A percentile compares a stretch with the other conserved stretches of the same genome.
These are phyloP conservation scores for Drosophila serrata DNA, from an alignment of 1,140 invertebrate species.

Conservation along the genomic window DNA sequence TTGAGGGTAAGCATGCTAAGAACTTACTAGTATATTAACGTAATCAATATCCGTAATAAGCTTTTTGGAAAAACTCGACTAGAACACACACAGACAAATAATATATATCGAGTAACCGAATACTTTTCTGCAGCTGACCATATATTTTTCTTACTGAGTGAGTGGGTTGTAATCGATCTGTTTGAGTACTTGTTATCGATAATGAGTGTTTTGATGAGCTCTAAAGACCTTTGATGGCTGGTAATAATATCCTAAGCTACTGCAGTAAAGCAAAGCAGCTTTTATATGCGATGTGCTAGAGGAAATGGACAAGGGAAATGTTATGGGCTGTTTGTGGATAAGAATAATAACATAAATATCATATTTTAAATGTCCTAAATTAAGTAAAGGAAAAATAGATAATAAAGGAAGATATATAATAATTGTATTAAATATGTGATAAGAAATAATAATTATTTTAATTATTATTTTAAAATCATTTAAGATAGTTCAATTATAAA, in stretches of 20 bases:
- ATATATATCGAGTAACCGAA: slow-evolving; percentile 16
- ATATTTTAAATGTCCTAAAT: neutral
- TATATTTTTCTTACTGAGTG: neutral
- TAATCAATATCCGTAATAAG: slow-evolving; percentile 4
- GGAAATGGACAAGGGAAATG: neutral
- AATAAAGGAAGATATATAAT: too few relatives aligned
- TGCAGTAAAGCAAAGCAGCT: neutral
- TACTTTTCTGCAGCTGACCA: slow-evolving; percentile 8
- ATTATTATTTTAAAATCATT: too few relatives aligned
- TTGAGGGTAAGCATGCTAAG: neutral
- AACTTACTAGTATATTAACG: neutral
- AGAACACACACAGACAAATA: neutral
- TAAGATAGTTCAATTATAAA: too few relatives aligned
- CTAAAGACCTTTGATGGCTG: slow-evolving; percentile 7
- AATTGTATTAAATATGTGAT: too few relatives aligned
- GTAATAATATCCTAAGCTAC: slow-evolving; percentile 24
- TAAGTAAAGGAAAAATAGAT: too few relatives aligned
- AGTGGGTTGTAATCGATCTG: slow-evolving; percentile 10
- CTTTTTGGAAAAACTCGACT: neutral
- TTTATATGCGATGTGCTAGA: slow-evolving; percentile 1
- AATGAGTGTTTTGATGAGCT: slow-evolving; percentile 18
- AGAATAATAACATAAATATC: neutral
- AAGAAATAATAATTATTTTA: too few relatives aligned
- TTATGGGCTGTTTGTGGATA: slow-evolving; percentile 6
- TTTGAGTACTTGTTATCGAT: slow-evolving; percentile 38